Evolutionary conservation across 2,797 vertebrate species (phyloP).

Genomic region (Potorous gilbertii): DNA sequence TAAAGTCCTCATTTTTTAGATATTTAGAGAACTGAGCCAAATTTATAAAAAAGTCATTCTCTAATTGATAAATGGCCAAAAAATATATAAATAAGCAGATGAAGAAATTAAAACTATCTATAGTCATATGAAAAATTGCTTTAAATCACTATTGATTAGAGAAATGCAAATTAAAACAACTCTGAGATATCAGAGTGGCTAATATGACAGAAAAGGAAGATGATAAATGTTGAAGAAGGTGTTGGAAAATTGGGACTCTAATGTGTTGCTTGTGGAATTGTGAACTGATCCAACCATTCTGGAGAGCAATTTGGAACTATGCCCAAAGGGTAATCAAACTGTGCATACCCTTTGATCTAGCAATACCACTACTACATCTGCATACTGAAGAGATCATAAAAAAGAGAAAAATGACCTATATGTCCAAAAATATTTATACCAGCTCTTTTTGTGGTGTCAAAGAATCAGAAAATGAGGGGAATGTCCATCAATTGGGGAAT

Average conservation of each 20-base stretch:
- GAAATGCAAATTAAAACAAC: too few species aligned
- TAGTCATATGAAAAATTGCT: too few species aligned
- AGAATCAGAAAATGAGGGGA: neutral
- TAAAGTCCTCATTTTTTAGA: neutral
- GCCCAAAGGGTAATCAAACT: neutral
- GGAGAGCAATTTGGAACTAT: neutral
- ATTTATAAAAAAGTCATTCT: neutral
- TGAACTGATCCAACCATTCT: too few species aligned
- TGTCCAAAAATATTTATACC: neutral
- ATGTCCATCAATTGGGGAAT: neutral
- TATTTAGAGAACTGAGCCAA: neutral
- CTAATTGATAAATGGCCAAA: neutral
- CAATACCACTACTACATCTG: neutral
- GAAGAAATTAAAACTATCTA: too few species aligned
- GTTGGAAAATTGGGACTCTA: too few species aligned
- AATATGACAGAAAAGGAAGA: too few species aligned
- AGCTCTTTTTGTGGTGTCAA: neutral
- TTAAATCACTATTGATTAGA: too few species aligned
- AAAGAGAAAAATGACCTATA: neutral
- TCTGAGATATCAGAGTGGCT: too few species aligned
- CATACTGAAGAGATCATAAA: neutral
- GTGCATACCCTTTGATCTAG: neutral
- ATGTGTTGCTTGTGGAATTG: too few species aligned
- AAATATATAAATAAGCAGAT: neutral
- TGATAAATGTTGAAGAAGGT: too few species aligned